These are phyloP conservation scores for Glaucidium brasilianum DNA, from an alignment of 2,113 vertebrate genomes.

Conservation along the genomic window DNA sequence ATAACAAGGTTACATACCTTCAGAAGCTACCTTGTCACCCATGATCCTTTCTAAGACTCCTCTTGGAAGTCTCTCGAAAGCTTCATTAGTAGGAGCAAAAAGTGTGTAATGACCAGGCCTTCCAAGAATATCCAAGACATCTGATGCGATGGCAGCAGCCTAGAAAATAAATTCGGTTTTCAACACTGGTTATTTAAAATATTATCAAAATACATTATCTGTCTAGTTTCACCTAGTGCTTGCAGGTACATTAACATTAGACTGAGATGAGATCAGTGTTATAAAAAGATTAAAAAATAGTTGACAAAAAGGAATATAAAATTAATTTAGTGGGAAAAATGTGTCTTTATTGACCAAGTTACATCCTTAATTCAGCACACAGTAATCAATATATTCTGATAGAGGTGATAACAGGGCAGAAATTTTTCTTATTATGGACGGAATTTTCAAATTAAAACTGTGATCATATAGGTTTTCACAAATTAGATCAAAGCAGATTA, in stretches of 20 bases:
- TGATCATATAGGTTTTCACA: background rate
- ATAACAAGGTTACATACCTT: constrained; percentile 74
- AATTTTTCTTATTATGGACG: background rate
- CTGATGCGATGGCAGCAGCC: constrained; percentile 80
- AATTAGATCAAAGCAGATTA: background rate
- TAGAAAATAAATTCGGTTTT: constrained; percentile 52
- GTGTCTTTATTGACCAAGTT: background rate
- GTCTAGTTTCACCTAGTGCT: background rate
- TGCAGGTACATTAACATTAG: background rate
- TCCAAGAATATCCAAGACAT: constrained; percentile 83
- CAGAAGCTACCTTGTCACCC: constrained; percentile 83
- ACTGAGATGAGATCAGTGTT: background rate
- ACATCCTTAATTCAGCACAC: background rate
- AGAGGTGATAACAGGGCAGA: background rate
- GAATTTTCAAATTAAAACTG: background rate
- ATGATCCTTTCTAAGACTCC: constrained; percentile 86
- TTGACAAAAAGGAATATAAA: background rate
- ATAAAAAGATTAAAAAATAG: background rate
- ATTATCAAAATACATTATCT: background rate
- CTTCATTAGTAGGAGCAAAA: constrained; percentile 94
- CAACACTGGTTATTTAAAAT: background rate
- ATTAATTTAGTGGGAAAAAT: background rate
- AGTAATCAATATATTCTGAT: background rate
- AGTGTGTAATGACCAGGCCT: constrained; percentile 89
- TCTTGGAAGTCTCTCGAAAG: constrained; percentile 86